Base-by-base conservation (phyloP, 2,888 invertebrate genomes). In the Lycia hirtaria region DNA sequence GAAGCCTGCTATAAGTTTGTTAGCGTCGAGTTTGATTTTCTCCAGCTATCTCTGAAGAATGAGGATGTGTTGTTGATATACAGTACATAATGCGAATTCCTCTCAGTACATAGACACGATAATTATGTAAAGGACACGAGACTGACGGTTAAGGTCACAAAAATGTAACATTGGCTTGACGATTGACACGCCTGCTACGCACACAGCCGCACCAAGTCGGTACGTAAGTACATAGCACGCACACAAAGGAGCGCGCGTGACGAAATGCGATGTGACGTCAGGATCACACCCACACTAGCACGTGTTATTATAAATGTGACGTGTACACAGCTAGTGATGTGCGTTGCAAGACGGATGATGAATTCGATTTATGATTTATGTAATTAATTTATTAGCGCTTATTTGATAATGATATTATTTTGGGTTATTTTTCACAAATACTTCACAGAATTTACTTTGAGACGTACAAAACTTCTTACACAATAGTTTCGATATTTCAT, bases 81-180 rank as follows among this genome's bases (percentile, higher is more conserved):
- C 30, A 5, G 40, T 49, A 45, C 45, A 40, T 38, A 62, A 60
- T 48, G 48, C 59, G 48, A 55, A 59, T 56, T 57, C 49, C 10
- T 35, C 49, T 50, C 10, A 35, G 62, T 54, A 59, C 63, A 67
- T 45, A 61, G 53, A 67, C 56, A 40, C 28, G 30, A 48, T 59
- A 72, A 75, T 80, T 14, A 32, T 19, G 19, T 37, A 76, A 84
- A 87, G 80, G 80, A 85, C 81, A 81, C 78, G 74, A 81, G 78
- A 80, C 83, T 78, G 78, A 80, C 86, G 90, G 91, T 90, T 88
- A 91, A 91, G 91, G 91, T 91, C 91, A 91, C 87, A 88, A 90
- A 90, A 91, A 88, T 90, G 87, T 90, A 89, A 85, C 89, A 87
- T 88, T 87, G 88, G 80, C 80, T 79, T 80, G 75, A 71, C 68